Evolutionary conservation across 2,888 invertebrate genomes (phyloP), one percentile per base, ranked within the genome.

Genomic region (Bursaphelenchus okinawaensis): DNA sequence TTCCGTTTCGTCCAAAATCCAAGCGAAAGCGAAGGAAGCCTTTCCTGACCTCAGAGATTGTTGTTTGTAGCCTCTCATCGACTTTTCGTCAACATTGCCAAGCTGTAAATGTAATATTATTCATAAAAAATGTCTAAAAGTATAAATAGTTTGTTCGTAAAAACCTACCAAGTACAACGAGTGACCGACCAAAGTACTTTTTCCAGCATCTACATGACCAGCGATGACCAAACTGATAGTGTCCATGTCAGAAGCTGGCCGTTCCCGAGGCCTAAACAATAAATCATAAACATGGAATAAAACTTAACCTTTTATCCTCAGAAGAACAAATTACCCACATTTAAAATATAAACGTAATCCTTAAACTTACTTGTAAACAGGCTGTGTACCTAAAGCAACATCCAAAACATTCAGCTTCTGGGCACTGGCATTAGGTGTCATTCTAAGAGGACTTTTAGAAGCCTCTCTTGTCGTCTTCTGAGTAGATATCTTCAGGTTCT

Each of bases 1-100:
- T 0, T 93, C 93, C 66, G 95, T 96, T 85, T 99, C 96, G 84
- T 98, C 98, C 60, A 98, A 86, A 1, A 98, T 93, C 98, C 98
- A 99, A 3, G 98, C 98, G 85, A 91, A 98, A 1, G 76, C 78
- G 62, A 81, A 83, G 86, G 93, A 91, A 79, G 96, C 92, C 84
- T 99, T 99, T 3, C 98, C 98, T 73, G 93, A 86, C 84, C 96
- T 95, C 83, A 91, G 90, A 77, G 93, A 92, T 81, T 98, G 96
- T 83, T 93, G 92, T 83, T 95, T 95, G 86, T 93, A 93, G 83
- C 95, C 95, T 84, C 96, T 95, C 88, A 95, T 89, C 0, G 89
- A 88, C 76, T 89, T 89, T 83, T 92, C 90, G 69, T 90, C 90
- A 0, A 93, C 91, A 84, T 90, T 90, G 91, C 29, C 92, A 85